Percentiles rank a stretch among this genome's conserved stretches.
These are phyloP conservation scores for Liposcelis brunnea DNA, from an alignment of 2,888 invertebrate genomes.

Conservation along the genomic window DNA sequence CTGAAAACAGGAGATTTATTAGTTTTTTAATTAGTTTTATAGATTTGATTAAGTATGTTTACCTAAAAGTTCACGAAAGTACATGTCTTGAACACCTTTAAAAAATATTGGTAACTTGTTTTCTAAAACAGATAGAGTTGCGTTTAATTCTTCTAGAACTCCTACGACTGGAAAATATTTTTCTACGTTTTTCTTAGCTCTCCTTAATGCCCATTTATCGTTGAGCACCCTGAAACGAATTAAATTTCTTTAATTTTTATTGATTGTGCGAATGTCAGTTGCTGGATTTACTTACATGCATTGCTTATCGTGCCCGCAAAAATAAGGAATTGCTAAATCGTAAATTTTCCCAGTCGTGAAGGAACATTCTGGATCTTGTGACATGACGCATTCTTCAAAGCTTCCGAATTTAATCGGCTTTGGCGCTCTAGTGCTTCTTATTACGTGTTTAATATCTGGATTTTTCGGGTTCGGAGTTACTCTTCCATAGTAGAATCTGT, in stretches of 20 bases:
- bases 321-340: constrained; percentile 38
- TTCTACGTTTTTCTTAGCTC: constrained; percentile 37
- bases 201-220: constrained; percentile 34
- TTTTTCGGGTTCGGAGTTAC: constrained; percentile 19
- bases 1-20: constrained; percentile 21
- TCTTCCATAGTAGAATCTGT: constrained; percentile 22
- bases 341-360: constrained; percentile 25
- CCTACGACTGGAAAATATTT: constrained; percentile 40
- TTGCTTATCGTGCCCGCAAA: constrained; percentile 40
- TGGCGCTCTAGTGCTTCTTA: constrained; percentile 8
- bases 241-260: too few relatives aligned
- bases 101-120: constrained; percentile 37
- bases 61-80: constrained; percentile 32
- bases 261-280: too few relatives aligned
- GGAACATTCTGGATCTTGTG: constrained; percentile 27
- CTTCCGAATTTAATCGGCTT: constrained; percentile 9
- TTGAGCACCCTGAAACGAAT: constrained; percentile 29
- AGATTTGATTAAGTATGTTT: constrained; percentile 20
- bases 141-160: constrained; percentile 37
- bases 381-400: constrained; percentile 26
- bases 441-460: constrained; percentile 14
- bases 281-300: constrained; percentile 43
- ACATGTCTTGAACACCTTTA: constrained; percentile 32
- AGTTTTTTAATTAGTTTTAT: neutral
- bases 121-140: constrained; percentile 34